Base-by-base conservation (phyloP, 2,888 invertebrate species). In the Drosophila hamatofila region DNA sequence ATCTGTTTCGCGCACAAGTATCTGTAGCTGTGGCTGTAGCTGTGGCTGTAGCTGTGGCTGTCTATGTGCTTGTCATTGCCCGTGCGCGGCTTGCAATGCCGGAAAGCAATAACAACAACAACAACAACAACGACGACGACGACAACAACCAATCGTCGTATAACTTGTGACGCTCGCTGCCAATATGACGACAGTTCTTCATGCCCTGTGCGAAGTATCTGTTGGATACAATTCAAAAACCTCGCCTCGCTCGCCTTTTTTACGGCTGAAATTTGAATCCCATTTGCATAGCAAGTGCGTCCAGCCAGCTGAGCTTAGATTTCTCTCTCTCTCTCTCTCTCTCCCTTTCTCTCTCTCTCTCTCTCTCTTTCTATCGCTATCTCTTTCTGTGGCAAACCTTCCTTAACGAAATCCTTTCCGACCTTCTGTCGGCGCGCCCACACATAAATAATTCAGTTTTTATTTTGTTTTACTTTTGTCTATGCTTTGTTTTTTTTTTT, bases 211-310 rank as follows among this genome's bases (percentile, higher is more conserved):
- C 62, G 21, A 58, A 52, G 74, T 78, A 76, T 82, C 83, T 71
- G 70, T 69, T 57, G 73, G 80, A 76, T 80, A 78, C 82, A 39
- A 67, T 55, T 65, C 70, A 73, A 58, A 62, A 63, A 59, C 44
- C 41, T 64, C 56, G n/a, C n/a, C n/a, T n/a, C n/a, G n/a, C n/a
- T n/a, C n/a, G n/a, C n/a, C n/a, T n/a, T n/a, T n/a, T n/a, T n/a
- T n/a, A n/a, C n/a, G n/a, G 72, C 72, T 71, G 21, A 83, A 75
- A 80, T 81, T 83, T 78, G 81, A 80, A 88, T 85, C 67, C 62
- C 70, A 86, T 86, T 87, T 87, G 82, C 85, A 86, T 86, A 72
- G 76, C 88, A 85, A 88, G 69, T 83, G 69, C 80, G 83, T 73
- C 65, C 71, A 65, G 33, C 54, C 54, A 41, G 60, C 27, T 16